Evolutionary conservation across 1,140 invertebrate species (phyloP).

Genomic region (Cyrtorhinus lividipennis): DNA sequence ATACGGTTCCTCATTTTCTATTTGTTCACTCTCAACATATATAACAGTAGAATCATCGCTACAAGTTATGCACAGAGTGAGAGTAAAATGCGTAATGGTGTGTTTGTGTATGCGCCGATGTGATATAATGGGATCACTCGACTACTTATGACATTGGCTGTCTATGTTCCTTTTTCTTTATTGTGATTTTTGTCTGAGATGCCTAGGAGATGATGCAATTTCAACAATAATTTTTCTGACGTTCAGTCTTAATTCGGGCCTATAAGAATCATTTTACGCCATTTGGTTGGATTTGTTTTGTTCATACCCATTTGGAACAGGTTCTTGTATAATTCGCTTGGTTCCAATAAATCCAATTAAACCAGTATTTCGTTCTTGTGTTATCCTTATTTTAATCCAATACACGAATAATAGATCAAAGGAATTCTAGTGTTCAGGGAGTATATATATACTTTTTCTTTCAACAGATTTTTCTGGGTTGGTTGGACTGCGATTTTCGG

Average conservation of each 20-base stretch:
- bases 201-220: conserved; percentile 2
- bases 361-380: not conserved
- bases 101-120: not conserved
- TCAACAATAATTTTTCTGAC: not conserved
- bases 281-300: not conserved
- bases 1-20: not conserved
- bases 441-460: not conserved
- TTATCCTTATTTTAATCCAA: not conserved
- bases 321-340: not conserved
- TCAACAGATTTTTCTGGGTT: not conserved
- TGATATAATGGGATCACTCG: not conserved
- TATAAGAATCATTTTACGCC: not conserved
- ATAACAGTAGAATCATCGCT: not conserved
- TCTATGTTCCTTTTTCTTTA: not conserved
- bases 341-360: conserved; percentile 2
- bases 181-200: conserved; percentile 4
- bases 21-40: not conserved
- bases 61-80: not conserved
- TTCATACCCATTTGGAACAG: not conserved
- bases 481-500: too few relatives aligned
- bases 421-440: not conserved
- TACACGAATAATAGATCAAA: not conserved
- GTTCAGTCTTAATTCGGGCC: not conserved
- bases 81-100: not conserved
- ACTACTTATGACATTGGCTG: not conserved